Evolutionary conservation across 2,888 invertebrate genomes (phyloP).

Genomic region (Minunthozetes semirufus): DNA sequence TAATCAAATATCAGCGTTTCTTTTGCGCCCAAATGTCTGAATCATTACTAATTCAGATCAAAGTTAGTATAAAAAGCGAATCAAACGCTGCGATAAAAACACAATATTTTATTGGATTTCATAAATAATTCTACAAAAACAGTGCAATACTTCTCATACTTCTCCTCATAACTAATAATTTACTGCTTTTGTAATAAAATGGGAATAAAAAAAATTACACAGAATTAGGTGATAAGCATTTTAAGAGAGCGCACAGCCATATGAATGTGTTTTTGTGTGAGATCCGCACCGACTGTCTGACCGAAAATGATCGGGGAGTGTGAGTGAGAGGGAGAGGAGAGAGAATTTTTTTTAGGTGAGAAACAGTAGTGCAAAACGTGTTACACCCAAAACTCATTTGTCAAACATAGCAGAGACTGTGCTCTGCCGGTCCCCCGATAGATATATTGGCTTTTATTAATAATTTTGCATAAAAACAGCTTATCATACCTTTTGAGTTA

Average conservation of each 20-base stretch:
- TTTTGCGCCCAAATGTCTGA: background rate
- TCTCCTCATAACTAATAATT: background rate
- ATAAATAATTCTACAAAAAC: background rate
- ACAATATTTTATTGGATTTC: background rate
- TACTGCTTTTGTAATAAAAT: background rate
- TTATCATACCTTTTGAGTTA: background rate
- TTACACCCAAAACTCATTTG: constrained; percentile 31
- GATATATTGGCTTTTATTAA: constrained; percentile 5
- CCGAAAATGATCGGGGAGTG: background rate
- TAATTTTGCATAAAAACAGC: constrained; percentile 24
- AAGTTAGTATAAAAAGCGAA: no score
- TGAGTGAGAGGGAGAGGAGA: background rate
- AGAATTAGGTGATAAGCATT: constrained; percentile 22
- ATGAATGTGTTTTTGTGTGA: background rate
- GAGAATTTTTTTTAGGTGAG: constrained; percentile 17
- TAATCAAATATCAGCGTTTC: constrained; percentile 23
- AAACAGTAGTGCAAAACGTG: constrained; percentile 30
- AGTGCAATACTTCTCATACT: background rate
- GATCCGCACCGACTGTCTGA: background rate
- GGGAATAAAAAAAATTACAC: background rate
- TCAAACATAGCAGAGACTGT: background rate
- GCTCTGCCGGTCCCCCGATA: background rate
- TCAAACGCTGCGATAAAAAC: background rate
- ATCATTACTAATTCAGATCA: constrained; percentile 20
- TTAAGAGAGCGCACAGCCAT: background rate